Conservation (phyloP, 1,140 invertebrate genomes). For the Yoshiicerus persimilis region DNA sequence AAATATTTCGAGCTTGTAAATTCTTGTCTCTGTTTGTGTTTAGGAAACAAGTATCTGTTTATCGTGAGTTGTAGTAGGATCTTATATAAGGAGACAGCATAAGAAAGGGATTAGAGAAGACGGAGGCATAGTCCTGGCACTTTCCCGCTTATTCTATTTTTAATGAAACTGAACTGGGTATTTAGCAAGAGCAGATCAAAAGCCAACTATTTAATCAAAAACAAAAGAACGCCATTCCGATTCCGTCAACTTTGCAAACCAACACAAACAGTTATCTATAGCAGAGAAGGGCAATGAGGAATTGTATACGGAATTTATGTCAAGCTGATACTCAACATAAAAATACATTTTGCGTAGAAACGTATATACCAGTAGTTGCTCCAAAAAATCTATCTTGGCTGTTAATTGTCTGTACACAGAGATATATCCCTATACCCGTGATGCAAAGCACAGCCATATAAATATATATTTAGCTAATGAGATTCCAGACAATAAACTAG, state of each 20-base stretch:
- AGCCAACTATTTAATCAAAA: neutral
- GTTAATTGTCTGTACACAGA: neutral
- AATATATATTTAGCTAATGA: neutral
- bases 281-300: neutral
- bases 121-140: neutral
- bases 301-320: neutral
- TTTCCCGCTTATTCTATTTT: neutral
- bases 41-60: neutral
- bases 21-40: neutral
- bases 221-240: neutral
- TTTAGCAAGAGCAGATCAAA: neutral
- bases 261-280: neutral
- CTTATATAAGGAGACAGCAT: neutral
- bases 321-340: neutral
- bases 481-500: neutral
- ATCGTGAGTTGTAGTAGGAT: neutral
- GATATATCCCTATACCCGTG: too few species aligned
- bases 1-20: neutral
- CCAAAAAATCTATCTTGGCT: neutral
- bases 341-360: neutral
- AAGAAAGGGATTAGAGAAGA: neutral
- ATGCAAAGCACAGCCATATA: neutral
- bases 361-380: neutral
- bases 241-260: neutral
- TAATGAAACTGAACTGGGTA: neutral